Evolutionary conservation across 2,113 vertebrate species (phyloP).

Genomic region (Podiceps cristatus): DNA sequence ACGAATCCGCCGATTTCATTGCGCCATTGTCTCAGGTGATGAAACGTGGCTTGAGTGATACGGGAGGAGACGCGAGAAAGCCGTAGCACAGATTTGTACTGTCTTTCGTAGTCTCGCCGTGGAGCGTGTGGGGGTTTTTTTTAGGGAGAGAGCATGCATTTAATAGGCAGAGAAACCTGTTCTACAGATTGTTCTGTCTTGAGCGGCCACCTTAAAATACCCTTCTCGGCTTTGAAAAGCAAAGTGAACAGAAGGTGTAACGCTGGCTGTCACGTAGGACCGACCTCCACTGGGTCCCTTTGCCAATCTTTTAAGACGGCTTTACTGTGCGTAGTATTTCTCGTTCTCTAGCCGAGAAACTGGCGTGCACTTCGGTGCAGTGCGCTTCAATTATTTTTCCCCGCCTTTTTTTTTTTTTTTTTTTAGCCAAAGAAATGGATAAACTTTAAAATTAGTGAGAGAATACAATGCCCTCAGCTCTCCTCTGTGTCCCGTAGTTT

Average conservation of each 20-base stretch:
- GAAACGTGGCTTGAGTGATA: not conserved
- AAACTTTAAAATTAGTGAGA: not conserved
- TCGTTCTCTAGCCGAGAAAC: not conserved
- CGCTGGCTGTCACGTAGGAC: not conserved
- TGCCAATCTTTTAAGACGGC: not conserved
- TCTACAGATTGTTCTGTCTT: not conserved
- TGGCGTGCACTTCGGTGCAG: not conserved
- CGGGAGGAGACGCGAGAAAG: not conserved
- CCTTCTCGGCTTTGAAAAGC: not conserved
- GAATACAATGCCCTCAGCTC: not conserved
- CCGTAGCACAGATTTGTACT: not conserved
- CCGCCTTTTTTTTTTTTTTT: not conserved
- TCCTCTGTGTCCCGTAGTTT: not conserved
- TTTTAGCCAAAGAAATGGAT: not conserved
- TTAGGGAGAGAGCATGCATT: not conserved
- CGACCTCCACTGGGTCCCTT: not conserved
- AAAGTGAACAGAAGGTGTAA: not conserved
- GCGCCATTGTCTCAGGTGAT: not conserved
- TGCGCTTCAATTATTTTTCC: not conserved
- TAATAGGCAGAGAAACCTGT: not conserved
- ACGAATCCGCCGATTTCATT: not conserved
- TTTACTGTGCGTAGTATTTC: not conserved
- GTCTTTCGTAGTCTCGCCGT: not conserved
- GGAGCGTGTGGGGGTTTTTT: not conserved
- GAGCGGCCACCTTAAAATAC: not conserved